Conservation (phyloP, 2,113 vertebrate genomes). For the Rhinoderma darwinii region DNA sequence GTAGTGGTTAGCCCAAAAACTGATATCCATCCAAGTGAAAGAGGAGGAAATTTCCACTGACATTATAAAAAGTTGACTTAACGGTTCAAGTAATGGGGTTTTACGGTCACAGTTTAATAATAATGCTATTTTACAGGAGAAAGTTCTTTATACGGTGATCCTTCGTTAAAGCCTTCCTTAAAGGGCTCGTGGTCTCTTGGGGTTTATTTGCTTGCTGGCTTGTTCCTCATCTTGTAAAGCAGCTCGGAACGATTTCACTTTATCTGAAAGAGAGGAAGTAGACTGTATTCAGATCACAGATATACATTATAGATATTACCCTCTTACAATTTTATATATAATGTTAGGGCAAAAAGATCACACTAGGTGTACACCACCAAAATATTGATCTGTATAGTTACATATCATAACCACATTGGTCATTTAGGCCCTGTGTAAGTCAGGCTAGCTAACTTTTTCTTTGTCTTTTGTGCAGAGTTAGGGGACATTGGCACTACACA, state of each 20-base stretch:
- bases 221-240: slow-evolving; percentile 95
- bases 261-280: slow-evolving; percentile 76
- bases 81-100: slow-evolving; percentile 75
- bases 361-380: no score
- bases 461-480: no score
- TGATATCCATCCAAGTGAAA: slow-evolving; percentile 74
- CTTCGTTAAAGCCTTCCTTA: slow-evolving; percentile 76
- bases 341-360: no score
- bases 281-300: slow-evolving; percentile 49
- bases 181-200: slow-evolving; percentile 92
- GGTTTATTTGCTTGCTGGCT: slow-evolving; percentile 97
- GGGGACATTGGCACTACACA: no score
- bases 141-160: slow-evolving; percentile 63
- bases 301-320: no score
- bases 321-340: no score
- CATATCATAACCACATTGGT: no score
- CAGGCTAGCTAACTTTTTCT: no score
- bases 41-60: slow-evolving; percentile 77
- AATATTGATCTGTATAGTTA: no score
- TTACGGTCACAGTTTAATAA: slow-evolving; percentile 70
- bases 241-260: slow-evolving; percentile 96
- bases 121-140: slow-evolving; percentile 72
- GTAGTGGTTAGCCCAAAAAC: slow-evolving; percentile 77
- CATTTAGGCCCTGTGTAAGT: no score
- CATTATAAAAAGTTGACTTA: slow-evolving; percentile 71